phyloP scores from a whole-genome alignment of 2,797 vertebrate genomes.

The Crenichthys baileyi region DNA sequence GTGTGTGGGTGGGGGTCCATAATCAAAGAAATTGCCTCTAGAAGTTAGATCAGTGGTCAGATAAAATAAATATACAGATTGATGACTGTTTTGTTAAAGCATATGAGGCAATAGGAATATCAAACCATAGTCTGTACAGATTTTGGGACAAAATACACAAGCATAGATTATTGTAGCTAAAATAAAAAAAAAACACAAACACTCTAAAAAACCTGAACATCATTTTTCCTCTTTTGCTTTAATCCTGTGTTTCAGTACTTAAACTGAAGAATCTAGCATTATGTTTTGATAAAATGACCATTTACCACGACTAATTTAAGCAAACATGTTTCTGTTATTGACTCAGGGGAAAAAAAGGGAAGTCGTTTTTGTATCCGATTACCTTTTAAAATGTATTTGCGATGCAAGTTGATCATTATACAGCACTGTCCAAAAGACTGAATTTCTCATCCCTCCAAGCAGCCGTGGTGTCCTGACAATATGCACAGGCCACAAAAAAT shows the following conservation, averaged over 20 bases:
- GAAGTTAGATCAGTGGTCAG: constrained; percentile 17
- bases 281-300: neutral
- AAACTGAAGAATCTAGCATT: neutral
- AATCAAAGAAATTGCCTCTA: constrained; percentile 37
- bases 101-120: neutral
- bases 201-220: neutral
- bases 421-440: too few relatives aligned
- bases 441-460: too few relatives aligned
- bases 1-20: constrained; percentile 3
- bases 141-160: neutral
- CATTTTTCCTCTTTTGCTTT: neutral
- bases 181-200: neutral
- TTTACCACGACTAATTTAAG: neutral
- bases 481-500: too few relatives aligned
- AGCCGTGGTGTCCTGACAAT: too few relatives aligned
- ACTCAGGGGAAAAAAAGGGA: neutral
- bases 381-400: neutral
- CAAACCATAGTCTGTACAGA: neutral
- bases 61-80: neutral
- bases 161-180: neutral
- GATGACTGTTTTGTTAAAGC: neutral
- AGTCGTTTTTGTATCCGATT: neutral
- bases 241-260: neutral
- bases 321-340: neutral
- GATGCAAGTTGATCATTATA: too few relatives aligned